These are phyloP conservation scores for Hydra vulgaris DNA, from an alignment of 30 jellyfish, hydroid and myxozoan genomes.

Conservation along the genomic window DNA sequence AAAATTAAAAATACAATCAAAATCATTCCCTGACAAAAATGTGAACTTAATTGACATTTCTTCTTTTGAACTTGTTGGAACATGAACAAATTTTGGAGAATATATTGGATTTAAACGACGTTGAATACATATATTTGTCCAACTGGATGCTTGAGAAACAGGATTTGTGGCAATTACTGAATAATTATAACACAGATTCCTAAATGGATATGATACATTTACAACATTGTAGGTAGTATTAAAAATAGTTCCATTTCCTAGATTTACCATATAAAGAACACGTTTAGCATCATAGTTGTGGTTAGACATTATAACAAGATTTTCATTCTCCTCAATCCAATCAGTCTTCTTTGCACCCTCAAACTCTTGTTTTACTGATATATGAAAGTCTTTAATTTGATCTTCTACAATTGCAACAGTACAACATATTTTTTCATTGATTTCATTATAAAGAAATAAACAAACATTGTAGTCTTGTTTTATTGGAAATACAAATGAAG, in stretches of 20 bases:
- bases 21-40: background rate
- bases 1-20: background rate
- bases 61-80: background rate
- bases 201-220: constrained; percentile 1
- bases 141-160: background rate
- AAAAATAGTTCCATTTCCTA: constrained; percentile 6
- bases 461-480: constrained; percentile 17
- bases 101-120: background rate
- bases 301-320: background rate
- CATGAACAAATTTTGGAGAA: background rate
- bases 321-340: constrained; percentile 21
- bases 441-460: constrained; percentile 3
- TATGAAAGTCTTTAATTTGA: background rate
- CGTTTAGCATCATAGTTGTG: background rate
- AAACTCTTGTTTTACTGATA: background rate
- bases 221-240: background rate
- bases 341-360: constrained; percentile 7
- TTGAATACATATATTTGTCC: background rate
- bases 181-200: background rate
- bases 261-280: background rate
- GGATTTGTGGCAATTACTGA: background rate
- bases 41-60: background rate
- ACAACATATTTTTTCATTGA: background rate
- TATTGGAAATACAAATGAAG: background rate
- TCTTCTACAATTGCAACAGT: constrained; percentile 5